Evolutionary conservation across 1,140 invertebrate genomes (phyloP).

Genomic region (Phymorhynchus buccinoides): DNA sequence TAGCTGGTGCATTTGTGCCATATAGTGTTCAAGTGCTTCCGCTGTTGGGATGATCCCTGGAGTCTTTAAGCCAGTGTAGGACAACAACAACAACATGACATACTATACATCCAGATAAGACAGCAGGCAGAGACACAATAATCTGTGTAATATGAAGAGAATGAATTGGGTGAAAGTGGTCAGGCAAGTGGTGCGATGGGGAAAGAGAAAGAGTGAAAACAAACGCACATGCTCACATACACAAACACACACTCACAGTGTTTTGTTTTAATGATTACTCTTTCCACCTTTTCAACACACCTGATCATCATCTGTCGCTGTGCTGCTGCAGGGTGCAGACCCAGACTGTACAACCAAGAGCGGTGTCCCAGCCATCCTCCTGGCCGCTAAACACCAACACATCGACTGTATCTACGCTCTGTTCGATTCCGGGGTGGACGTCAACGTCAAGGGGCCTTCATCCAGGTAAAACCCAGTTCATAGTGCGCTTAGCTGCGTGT

Average conservation of each 20-base stretch:
- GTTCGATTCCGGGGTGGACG: slow-evolving; percentile 65
- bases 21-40: too few relatives aligned
- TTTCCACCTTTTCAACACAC: too few relatives aligned
- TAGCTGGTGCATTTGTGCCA: too few relatives aligned
- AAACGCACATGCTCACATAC: not conserved
- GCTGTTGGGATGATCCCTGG: too few relatives aligned
- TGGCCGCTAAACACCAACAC: slow-evolving; percentile 69
- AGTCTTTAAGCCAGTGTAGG: too few relatives aligned
- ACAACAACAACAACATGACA: too few relatives aligned
- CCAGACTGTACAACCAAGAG: slow-evolving; percentile 66
- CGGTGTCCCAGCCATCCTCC: slow-evolving; percentile 65
- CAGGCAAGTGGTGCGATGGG: not conserved
- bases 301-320: not conserved
- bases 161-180: too few relatives aligned
- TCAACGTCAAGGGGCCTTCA: slow-evolving; percentile 69
- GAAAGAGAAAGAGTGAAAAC: not conserved
- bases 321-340: not conserved
- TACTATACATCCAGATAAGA: too few relatives aligned
- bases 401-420: slow-evolving; percentile 67
- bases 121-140: too few relatives aligned
- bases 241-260: too few relatives aligned
- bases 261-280: too few relatives aligned
- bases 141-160: too few relatives aligned
- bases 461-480: slow-evolving; percentile 54
- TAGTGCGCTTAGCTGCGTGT: not conserved